Evolutionary conservation across 1,140 invertebrate species (phyloP), one percentile per base, ranked within the genome.

Genomic region (Telenomus remus): DNA sequence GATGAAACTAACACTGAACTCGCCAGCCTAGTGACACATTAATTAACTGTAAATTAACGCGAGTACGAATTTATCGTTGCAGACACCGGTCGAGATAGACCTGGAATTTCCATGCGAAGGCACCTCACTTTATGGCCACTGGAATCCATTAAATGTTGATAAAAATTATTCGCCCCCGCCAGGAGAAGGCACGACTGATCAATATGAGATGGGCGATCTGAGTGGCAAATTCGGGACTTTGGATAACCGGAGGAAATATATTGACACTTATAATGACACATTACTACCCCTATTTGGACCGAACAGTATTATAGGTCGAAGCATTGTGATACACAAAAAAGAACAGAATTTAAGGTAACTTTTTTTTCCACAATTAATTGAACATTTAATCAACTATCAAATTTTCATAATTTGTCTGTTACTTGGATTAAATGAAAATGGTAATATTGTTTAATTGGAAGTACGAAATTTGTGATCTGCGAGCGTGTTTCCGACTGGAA

Each of bases 161-260:
- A 87, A 89, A 1, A 88, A 87, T 1, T 83, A 89, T 0, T 90
- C 90, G 16, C 94, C 93, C 0, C 87, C 88, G 0, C 85, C 93
- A 1, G 88, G 86, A 7, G 89, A 90, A 78, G 92, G 95, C 39
- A 95, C 93, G 0, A 91, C 91, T 11, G 96, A 97, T 89, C 93
- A 96, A 79, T 97, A 96, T 82, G 93, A 95, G 88, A 91, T 97
- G 78, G 97, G 97, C 0, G 95, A 98, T 85, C 85, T 98, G 0
- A 96, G 95, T 82, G 93, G 94, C 12, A 98, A 98, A 89, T 96
- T 95, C 85, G 97, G 96, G 0, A 88, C 89, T 1, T 81, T 95
- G 2, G 90, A 93, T 46, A 90, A 90, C 16, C 81, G 90, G 14
- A 91, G 87, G 6, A 89, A 89, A 49, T 92, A 90, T 68, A 89